Conservation (phyloP, 2,888 invertebrate species). For the Pegoplata infirma region DNA sequence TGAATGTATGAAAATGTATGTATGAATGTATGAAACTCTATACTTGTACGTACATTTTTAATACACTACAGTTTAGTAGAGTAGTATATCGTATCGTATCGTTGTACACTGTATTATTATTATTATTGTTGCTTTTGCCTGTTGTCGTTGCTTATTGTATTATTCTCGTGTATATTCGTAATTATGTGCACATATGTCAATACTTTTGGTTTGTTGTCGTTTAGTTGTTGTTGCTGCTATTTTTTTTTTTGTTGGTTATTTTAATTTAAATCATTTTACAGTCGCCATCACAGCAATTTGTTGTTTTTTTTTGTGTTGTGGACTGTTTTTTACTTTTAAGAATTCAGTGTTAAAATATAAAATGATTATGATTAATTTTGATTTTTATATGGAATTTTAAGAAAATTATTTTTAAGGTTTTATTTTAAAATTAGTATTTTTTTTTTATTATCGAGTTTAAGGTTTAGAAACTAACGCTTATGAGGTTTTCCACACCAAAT, state of each 20-base stretch:
- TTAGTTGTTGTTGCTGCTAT: too few relatives aligned
- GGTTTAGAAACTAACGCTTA: too few relatives aligned
- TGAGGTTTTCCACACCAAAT: too few relatives aligned
- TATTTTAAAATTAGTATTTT: too few relatives aligned
- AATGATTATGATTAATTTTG: not conserved
- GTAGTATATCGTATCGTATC: not conserved
- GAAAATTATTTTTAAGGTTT: not conserved
- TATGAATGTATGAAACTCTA: too few relatives aligned
- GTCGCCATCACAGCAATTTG: conserved; percentile 55
- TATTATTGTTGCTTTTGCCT: not conserved
- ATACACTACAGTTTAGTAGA: not conserved
- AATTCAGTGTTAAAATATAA: not conserved
- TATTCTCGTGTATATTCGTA: conserved; percentile 57
- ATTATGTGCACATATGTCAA: conserved; percentile 63
- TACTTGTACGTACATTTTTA: too few relatives aligned
- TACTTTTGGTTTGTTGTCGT: conserved; percentile 54
- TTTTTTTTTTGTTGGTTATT: conserved; percentile 26
- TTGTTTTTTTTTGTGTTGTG: conserved; percentile 16
- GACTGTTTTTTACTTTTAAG: conserved; percentile 11
- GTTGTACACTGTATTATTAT: conserved; percentile 18
- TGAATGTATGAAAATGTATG: too few relatives aligned
- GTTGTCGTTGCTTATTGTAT: conserved; percentile 2
- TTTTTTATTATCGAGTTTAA: too few relatives aligned
- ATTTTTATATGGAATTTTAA: not conserved
- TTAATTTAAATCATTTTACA: conserved; percentile 60